phyloP scores from a whole-genome alignment of 2,113 vertebrate genomes.

The Gila orcuttii region DNA sequence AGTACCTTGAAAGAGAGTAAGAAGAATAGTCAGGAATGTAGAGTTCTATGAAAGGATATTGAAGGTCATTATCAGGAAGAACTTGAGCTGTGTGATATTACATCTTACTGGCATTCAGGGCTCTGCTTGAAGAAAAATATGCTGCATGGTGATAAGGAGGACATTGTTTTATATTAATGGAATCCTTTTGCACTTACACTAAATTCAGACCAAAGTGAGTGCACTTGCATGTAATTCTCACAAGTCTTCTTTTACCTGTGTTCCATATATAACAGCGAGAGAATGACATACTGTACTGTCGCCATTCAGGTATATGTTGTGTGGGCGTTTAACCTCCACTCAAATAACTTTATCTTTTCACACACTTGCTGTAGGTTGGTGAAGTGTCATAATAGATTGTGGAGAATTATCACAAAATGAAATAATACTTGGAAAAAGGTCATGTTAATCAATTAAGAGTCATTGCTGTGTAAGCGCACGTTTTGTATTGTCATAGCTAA shows the following conservation, averaged over 20 bases:
- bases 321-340: neutral
- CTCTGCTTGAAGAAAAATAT: neutral
- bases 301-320: neutral
- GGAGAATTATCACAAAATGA: neutral
- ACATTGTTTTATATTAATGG: constrained; percentile 7
- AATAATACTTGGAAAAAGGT: neutral
- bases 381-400: neutral
- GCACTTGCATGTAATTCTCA: neutral
- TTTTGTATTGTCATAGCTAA: too few species aligned
- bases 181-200: neutral
- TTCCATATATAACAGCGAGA: constrained; percentile 5
- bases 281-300: neutral
- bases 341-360: neutral
- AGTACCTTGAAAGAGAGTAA: neutral
- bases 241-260: neutral
- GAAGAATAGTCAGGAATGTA: neutral
- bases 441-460: too few species aligned
- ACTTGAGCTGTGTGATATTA: neutral
- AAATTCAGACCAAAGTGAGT: neutral
- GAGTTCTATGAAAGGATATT: neutral
- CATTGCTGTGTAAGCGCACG: too few species aligned
- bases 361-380: neutral
- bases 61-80: neutral
- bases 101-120: neutral
- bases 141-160: neutral